These are phyloP conservation scores for Psix sp. DNA, from an alignment of 1,140 invertebrate species.

Conservation along the genomic window DNA sequence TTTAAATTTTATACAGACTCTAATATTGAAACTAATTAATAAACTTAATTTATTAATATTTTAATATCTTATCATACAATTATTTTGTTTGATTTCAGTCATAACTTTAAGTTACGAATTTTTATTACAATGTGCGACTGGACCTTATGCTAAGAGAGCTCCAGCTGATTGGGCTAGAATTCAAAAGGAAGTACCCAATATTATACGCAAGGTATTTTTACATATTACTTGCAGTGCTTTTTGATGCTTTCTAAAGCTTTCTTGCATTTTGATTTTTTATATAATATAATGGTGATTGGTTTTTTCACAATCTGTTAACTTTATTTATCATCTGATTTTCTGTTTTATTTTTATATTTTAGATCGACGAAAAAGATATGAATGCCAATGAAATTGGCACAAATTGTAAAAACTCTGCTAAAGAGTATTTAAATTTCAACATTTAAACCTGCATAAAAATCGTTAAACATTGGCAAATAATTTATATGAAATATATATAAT, in stretches of 20 bases:
- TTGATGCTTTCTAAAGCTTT: too few species aligned
- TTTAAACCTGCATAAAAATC: too few species aligned
- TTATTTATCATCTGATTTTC: too few species aligned
- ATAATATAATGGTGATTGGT: background rate
- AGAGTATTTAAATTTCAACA: conserved; percentile 4
- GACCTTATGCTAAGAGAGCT: conserved; percentile 76
- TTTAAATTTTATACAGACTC: too few species aligned
- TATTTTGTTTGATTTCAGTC: conserved; percentile 49
- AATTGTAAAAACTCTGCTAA: background rate
- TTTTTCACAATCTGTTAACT: background rate
- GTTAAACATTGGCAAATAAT: too few species aligned
- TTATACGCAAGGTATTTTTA: conserved; percentile 76
- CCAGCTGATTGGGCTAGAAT: conserved; percentile 78
- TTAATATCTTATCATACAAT: too few species aligned
- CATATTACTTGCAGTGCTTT: background rate
- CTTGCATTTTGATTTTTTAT: background rate
- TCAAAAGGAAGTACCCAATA: conserved; percentile 76
- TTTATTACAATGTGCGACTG: conserved; percentile 77
- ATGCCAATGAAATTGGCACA: conserved; percentile 7
- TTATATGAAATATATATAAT: too few species aligned
- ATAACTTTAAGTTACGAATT: conserved; percentile 77
- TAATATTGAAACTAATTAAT: too few species aligned
- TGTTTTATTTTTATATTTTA: too few species aligned
- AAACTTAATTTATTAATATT: too few species aligned
- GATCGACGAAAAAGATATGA: conserved; percentile 1